These are phyloP conservation scores for Cardiocondyla obscurior DNA, from an alignment of 1,140 invertebrate species.

Conservation along the genomic window DNA sequence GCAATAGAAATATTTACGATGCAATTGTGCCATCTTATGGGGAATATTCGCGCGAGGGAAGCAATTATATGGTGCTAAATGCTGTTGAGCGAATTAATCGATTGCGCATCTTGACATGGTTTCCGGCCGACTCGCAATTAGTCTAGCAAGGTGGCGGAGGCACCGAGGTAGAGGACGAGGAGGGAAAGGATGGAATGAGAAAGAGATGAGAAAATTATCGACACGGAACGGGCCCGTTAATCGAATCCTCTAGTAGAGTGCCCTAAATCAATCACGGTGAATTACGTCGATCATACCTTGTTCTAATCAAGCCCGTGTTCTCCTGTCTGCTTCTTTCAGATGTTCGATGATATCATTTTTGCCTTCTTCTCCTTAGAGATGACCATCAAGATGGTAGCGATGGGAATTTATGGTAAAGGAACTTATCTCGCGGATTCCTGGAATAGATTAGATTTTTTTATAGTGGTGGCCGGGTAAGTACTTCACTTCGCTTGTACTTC, in stretches of 20 bases:
- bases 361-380: conserved; percentile 98
- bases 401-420: conserved; percentile 97
- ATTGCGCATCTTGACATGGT: conserved; percentile 39
- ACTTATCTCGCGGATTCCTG: conserved; percentile 98
- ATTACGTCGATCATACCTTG: conserved; percentile 13
- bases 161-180: not conserved
- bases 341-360: conserved; percentile 99
- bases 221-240: conserved; percentile 42
- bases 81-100: conserved; percentile 38
- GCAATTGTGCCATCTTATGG: conserved; percentile 4
- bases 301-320: conserved; percentile 21
- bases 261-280: conserved; percentile 56
- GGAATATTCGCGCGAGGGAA: not conserved
- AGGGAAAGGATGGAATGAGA: not conserved
- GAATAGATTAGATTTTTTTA: conserved; percentile 99
- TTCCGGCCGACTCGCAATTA: conserved; percentile 42
- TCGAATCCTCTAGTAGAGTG: conserved; percentile 47
- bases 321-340: conserved; percentile 85
- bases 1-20: conserved; percentile 20
- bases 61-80: conserved; percentile 1
- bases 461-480: conserved; percentile 96
- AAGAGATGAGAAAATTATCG: conserved; percentile 48
- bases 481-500: not conserved
- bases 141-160: conserved; percentile 4
- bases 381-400: conserved; percentile 99